Evolutionary conservation across 2,888 invertebrate species (phyloP).

Genomic region (Crossocerus cetratus): DNA sequence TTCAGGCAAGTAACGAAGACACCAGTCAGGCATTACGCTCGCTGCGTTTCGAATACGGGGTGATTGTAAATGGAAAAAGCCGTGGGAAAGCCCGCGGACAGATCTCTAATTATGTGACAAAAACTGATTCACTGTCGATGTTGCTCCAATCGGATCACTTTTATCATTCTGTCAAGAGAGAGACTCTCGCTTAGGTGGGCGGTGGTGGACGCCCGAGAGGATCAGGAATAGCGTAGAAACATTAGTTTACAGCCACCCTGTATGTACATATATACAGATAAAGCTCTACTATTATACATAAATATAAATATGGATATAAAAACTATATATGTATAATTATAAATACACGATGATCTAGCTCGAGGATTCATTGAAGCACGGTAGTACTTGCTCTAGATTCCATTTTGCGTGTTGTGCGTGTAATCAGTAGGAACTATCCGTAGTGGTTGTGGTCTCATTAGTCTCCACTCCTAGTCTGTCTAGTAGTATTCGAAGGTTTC

Average conservation of each 20-base stretch:
- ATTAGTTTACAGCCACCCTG: slow-evolving; percentile 29
- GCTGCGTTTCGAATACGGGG: slow-evolving; percentile 21
- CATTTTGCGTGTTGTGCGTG: slow-evolving; percentile 39
- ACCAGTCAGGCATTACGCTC: slow-evolving; percentile 26
- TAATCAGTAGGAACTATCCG: slow-evolving; percentile 28
- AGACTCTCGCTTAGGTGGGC: too few relatives aligned
- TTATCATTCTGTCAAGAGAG: too few relatives aligned
- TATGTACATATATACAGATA: slow-evolving; percentile 39
- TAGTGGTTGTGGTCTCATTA: slow-evolving; percentile 41
- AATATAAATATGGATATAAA: slow-evolving; percentile 1
- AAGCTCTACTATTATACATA: neutral
- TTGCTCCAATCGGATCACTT: too few relatives aligned
- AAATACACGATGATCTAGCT: slow-evolving; percentile 18
- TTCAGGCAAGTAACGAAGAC: slow-evolving; percentile 28
- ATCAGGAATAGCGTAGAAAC: neutral
- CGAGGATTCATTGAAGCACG: slow-evolving; percentile 21
- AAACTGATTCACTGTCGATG: too few relatives aligned
- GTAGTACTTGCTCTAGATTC: slow-evolving; percentile 36
- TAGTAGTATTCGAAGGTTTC: slow-evolving; percentile 25
- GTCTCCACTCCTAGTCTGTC: slow-evolving; percentile 42
- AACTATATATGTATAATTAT: neutral
- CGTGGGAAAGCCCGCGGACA: too few relatives aligned
- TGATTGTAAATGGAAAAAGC: neutral
- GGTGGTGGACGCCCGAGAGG: too few relatives aligned
- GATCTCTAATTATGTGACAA: too few relatives aligned